Base-by-base conservation (phyloP, 2,113 vertebrate genomes). In the Heterotilapia buettikoferi region DNA sequence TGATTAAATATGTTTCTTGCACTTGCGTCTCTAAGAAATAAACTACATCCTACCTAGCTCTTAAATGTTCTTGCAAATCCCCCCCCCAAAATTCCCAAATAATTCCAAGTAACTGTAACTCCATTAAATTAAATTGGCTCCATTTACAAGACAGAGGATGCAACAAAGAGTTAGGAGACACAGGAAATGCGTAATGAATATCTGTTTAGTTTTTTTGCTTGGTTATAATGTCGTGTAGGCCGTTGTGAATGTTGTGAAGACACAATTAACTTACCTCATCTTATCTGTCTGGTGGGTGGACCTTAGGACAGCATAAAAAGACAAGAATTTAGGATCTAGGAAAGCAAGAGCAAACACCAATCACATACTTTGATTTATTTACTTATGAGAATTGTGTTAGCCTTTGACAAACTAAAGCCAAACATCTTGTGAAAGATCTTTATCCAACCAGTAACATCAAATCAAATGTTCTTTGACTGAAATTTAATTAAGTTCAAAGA, bases 381-480 rank as follows among this genome's bases (percentile, higher is more conserved):
- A 54, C 10, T 26, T 47, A 5, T 29, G 18, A 50, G 36, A n/a
- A 38, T 38, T 68, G 11, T n/a, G 3, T 21, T 40, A 82, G 5
- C 2, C 12, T 63, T n/a, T 9, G 18, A 59, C 21, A 31, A 85
- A 85, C 40, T 26, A 29, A 31, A 38, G n/a, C 5, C n/a, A 12
- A 73, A n/a, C 24, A 43, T 53, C 40, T 82, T 68, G 4, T 36
- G 19, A 79, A 76, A 79, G 29, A 57, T 80, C 68, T 73, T 86
- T 26, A 61, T 4, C 5, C 9, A 54, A 29, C 6, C 6, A 53
- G 63, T 16, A 24, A 31, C 57, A 29, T 61, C 8, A 10, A 54
- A 68, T 78, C 24, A 50, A 26, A 78, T 14, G 4, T 21, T 16
- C 38, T 52, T 79, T 68, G 26, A 52, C 73, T 52, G 9, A 79